phyloP scores from a whole-genome alignment of 2,888 invertebrate species.

The Caprella mutica region DNA sequence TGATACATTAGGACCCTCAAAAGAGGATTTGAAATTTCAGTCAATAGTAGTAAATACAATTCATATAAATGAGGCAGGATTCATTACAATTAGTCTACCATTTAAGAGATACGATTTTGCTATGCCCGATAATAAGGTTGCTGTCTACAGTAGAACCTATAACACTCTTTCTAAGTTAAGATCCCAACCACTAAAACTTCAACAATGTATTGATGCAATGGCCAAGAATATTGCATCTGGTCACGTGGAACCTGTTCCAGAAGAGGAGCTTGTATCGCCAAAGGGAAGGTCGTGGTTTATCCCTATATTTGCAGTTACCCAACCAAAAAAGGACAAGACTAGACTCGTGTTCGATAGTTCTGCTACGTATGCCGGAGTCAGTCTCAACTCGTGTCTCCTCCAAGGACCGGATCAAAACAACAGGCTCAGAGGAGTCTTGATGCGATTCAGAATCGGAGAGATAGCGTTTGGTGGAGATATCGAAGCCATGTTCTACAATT shows the following conservation, averaged over 20 bases:
- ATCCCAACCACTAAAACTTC: neutral
- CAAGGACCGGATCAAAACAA: constrained; percentile 9
- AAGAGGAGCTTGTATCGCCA: neutral
- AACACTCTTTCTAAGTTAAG: neutral
- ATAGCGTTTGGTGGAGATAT: neutral
- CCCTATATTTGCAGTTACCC: neutral
- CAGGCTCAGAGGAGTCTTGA: neutral
- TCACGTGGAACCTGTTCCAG: neutral
- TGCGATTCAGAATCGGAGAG: neutral
- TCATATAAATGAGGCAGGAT: neutral
- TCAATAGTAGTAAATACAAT: neutral
- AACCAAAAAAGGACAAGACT: constrained; percentile 1
- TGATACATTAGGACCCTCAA: neutral
- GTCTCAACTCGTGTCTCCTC: neutral
- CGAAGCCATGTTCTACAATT: neutral
- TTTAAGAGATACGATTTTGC: neutral
- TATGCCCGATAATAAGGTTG: neutral
- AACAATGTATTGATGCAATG: neutral
- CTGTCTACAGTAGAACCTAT: neutral
- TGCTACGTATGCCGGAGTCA: neutral
- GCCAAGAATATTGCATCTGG: neutral
- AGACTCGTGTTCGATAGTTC: constrained; percentile 1
- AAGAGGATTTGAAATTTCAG: neutral
- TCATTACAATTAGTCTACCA: neutral
- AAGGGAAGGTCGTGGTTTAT: neutral